Percentiles rank a stretch among this genome's conserved stretches.
phyloP scores from a whole-genome alignment of 2,113 vertebrate species.

The Microtus oregoni region DNA sequence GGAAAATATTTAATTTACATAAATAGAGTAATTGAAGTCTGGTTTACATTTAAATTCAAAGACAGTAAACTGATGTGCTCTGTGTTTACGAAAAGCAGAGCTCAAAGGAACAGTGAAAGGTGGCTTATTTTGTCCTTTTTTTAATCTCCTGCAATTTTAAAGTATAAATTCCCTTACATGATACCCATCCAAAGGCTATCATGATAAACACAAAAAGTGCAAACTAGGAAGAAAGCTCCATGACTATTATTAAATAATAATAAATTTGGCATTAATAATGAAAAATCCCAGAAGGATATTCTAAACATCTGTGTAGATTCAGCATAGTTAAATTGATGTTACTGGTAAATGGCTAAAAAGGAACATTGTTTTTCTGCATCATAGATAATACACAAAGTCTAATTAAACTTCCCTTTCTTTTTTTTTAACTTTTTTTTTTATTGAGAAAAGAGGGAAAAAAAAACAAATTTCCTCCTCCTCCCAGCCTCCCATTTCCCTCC shows the following conservation, averaged over 20 bases:
- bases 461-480: no score
- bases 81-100: neutral
- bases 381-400: neutral
- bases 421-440: no score
- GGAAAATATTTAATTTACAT: neutral
- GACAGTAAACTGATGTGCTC: neutral
- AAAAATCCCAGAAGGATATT: neutral
- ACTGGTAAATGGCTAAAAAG: slow-evolving; percentile 55
- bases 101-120: slow-evolving; percentile 4
- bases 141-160: slow-evolving; percentile 45
- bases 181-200: neutral
- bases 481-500: no score
- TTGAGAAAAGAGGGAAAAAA: no score
- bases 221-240: neutral
- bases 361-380: neutral
- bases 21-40: slow-evolving; percentile 32
- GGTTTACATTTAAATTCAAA: slow-evolving; percentile 53
- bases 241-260: neutral
- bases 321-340: slow-evolving; percentile 56
- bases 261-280: neutral
- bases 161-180: neutral
- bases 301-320: neutral
- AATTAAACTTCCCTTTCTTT: no score
- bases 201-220: neutral
- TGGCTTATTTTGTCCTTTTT: neutral